Evolutionary conservation across 2,888 invertebrate species (phyloP), one percentile per base, ranked within the genome.

Genomic region (Cosmia pyralina): DNA sequence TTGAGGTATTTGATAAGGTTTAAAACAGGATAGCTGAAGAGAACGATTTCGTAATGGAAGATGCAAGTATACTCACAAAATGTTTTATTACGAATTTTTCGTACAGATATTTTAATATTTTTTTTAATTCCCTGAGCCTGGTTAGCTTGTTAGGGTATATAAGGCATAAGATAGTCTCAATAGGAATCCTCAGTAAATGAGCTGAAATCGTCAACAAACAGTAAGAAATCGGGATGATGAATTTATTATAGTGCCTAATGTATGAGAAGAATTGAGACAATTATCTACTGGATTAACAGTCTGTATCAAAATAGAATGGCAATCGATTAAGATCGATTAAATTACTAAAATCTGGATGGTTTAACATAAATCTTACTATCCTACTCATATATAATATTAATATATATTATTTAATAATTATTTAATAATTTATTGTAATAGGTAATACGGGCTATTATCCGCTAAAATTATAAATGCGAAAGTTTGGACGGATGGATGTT

Each of bases 1-100:
- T n/a, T 41, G 60, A 48, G 22, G 22, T 65, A 34, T 44, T 13
- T 52, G 81, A 67, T 75, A 46, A 75, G 28, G 50, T 48, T 55
- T 57, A 10, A 41, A 75, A 28, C 13, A 15, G 22, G 17, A 17
- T 34, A 64, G 28, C 41, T 44, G 4, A 19, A 48, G 10, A 73
- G 19, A 22, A 38, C 4, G 5, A 11, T 52, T 46, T 52, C 41
- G 22, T 53, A 48, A 48, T 63, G 19, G 22, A 62, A 44, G 44
- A 60, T 28, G 44, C 22, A 6, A 19, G 28, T 53, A 22, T 41
- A 34, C 6, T n/a, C 1, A 19, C 6, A 65, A 53, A 15, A 41
- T 19, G 11, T 52, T 17, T 34, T 22, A 10, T 0, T 11, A 4
- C 2, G 4, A 50, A 4, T 3, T 46, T 67, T 67, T 58, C 10